Conservation (phyloP, 2,888 invertebrate species). For the Diadegma fenestrale region DNA sequence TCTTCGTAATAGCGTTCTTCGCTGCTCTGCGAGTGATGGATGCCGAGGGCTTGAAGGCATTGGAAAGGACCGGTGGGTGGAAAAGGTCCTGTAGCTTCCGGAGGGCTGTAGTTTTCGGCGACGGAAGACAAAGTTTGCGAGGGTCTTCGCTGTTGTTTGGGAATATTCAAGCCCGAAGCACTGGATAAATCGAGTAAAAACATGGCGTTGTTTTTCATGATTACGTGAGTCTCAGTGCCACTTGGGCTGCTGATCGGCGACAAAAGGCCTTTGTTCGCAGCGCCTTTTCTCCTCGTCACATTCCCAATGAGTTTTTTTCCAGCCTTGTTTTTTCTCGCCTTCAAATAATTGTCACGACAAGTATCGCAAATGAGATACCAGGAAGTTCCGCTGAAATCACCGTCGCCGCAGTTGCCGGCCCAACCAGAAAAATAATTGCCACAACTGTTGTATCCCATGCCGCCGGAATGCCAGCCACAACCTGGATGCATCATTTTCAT, state of each 20-base stretch:
- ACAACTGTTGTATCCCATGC: conserved; percentile 96
- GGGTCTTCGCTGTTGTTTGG: conserved; percentile 82
- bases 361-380: conserved; percentile 97
- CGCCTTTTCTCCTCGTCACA: conserved; percentile 77
- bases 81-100: conserved; percentile 86
- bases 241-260: conserved; percentile 82
- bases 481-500: conserved; percentile 96
- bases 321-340: conserved; percentile 76
- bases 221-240: conserved; percentile 87
- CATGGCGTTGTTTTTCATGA: conserved; percentile 97
- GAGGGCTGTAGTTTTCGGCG: conserved; percentile 87
- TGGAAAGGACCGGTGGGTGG: conserved; percentile 87
- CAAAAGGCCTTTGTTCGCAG: conserved; percentile 74
- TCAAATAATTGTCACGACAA: conserved; percentile 93
- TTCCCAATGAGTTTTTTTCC: conserved; percentile 80
- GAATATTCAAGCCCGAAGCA: conserved; percentile 87
- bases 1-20: conserved; percentile 85
- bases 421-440: conserved; percentile 95
- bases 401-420: conserved; percentile 95
- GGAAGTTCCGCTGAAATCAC: conserved; percentile 91
- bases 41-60: conserved; percentile 86
- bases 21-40: conserved; percentile 78
- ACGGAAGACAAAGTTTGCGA: conserved; percentile 86
- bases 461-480: conserved; percentile 93
- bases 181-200: conserved; percentile 96